Percentiles rank a stretch among this genome's conserved stretches.
phyloP scores from a whole-genome alignment of 2,797 vertebrate genomes.

The Parauchenoglanis punctatus region DNA sequence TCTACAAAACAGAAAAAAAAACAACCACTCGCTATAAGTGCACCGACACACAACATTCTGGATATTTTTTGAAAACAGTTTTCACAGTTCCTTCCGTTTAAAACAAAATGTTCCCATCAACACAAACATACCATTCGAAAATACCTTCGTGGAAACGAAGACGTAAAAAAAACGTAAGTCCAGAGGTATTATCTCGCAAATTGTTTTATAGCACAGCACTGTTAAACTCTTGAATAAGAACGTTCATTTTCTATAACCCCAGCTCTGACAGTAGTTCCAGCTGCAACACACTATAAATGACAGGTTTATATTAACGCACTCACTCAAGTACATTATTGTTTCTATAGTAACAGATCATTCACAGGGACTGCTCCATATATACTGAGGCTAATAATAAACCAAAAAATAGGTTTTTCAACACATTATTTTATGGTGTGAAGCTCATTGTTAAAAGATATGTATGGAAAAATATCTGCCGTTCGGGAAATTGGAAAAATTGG shows the following conservation, averaged over 20 bases:
- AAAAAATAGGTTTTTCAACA: background rate
- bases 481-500: background rate
- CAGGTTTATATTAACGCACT: constrained; percentile 5
- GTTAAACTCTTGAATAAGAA: background rate
- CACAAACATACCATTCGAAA: background rate
- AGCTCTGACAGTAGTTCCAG: background rate
- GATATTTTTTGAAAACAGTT: background rate
- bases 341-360: constrained; percentile 3
- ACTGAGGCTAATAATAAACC: background rate
- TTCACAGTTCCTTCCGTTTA: background rate
- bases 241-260: background rate
- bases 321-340: background rate
- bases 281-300: background rate
- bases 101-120: background rate
- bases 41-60: background rate
- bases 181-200: background rate
- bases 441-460: background rate
- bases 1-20: background rate
- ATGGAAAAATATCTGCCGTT: background rate
- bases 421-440: background rate
- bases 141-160: background rate
- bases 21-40: background rate
- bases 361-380: background rate
- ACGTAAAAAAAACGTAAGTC: background rate
- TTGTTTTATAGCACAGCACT: background rate